Percentiles rank a stretch among this genome's conserved stretches.
These are phyloP conservation scores for Pteropus rufus DNA, from an alignment of 2,797 vertebrate species.

Conservation along the genomic window DNA sequence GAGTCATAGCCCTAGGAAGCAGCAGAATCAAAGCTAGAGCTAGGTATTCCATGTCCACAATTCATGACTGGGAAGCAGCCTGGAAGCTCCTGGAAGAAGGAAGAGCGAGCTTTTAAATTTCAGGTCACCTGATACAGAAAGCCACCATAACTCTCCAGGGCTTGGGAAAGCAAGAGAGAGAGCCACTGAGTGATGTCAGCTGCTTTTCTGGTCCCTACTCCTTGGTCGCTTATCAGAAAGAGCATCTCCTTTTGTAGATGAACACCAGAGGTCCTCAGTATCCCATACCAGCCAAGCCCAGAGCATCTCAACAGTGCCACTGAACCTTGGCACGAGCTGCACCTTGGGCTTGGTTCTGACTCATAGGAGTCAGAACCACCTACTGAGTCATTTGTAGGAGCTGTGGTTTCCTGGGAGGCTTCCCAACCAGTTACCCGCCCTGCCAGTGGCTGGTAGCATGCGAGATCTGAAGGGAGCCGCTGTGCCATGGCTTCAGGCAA, in stretches of 20 bases:
- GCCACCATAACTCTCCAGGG: neutral
- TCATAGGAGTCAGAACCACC: slow-evolving; percentile 59
- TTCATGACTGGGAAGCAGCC: neutral
- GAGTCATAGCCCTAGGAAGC: neutral
- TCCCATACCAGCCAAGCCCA: neutral
- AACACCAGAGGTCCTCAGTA: slow-evolving; percentile 69
- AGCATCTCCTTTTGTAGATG: neutral
- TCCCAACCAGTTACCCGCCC: slow-evolving; percentile 43
- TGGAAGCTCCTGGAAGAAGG: neutral
- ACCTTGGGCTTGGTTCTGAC: slow-evolving; percentile 70
- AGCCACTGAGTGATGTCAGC: neutral
- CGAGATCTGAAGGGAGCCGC: slow-evolving; percentile 50
- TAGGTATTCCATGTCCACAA: neutral
- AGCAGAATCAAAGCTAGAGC: neutral
- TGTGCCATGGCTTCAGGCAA: slow-evolving; percentile 42
- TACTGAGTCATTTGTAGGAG: slow-evolving; percentile 70
- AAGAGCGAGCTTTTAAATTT: neutral
- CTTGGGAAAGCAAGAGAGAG: neutral
- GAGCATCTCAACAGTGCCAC: neutral
- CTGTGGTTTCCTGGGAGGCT: slow-evolving; percentile 67
- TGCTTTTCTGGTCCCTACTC: neutral
- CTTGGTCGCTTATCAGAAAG: neutral
- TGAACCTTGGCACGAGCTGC: slow-evolving; percentile 28
- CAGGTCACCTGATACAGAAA: neutral
- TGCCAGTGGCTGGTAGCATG: neutral